Evolutionary conservation across 2,797 vertebrate genomes (phyloP), one percentile per base, ranked within the genome.

Genomic region (Smutsia gigantea): DNA sequence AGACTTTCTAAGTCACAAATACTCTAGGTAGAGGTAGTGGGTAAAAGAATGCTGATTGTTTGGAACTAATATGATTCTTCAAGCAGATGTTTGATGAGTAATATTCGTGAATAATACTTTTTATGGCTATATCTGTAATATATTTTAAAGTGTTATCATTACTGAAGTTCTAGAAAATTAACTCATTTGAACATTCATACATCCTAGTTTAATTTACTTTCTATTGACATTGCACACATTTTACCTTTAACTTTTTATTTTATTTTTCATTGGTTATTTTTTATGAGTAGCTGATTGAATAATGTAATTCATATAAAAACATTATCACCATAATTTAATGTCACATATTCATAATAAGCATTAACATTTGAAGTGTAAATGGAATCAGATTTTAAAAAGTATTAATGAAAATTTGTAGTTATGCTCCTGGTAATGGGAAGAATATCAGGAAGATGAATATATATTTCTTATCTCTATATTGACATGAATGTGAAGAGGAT

Each of bases 221-320:
- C 19, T 66, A 18, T 55, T 85, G 17, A 53, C 15, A 75, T 68
- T 59, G 85, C 46, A 49, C 6, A 46, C 18, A 49, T 51, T 39
- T 90, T 71, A 25, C 0, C 17, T 74, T 90, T 23, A 31, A 9
- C 68, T 77, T 78, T 86, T 66, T 75, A 72, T 88, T 87, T 59
- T 93, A 46, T 17, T 61, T n/a, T 86, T 96, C 69, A 29, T 18
- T 83, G 18, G 37, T 82, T 55, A 72, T 69, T 87, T 93, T 90
- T 64, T 68, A 57, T 89, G 23, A 77, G 39, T 68, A 78, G 17
- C 8, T 87, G 4, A 89, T 7, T 61, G 29, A 84, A 83, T 49
- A 66, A 72, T 81, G 55, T 53, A 39, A 77, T 83, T 95, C 83
- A 46, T 94, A 8, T 69, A 51, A 91, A 87, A 84, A 49, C 7